Evolutionary conservation across 1,140 invertebrate species (phyloP).

Genomic region (Gryllus bimaculatus): DNA sequence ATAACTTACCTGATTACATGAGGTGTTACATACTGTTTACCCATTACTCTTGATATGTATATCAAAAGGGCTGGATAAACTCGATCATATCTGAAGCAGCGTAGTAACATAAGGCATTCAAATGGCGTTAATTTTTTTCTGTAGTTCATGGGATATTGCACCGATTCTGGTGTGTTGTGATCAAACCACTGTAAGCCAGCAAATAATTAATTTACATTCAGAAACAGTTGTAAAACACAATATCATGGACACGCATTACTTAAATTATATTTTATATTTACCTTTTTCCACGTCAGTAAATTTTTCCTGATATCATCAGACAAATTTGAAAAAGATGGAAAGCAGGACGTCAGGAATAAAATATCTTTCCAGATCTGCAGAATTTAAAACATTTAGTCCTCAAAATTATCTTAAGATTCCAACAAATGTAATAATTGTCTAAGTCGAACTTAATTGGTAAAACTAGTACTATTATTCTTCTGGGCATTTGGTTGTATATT

Average conservation of each 20-base stretch:
- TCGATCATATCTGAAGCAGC: conserved; percentile 78
- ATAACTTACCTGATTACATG: conserved; percentile 53
- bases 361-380: not conserved
- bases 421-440: too few species aligned
- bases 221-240: not conserved
- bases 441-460: not conserved
- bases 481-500: not conserved
- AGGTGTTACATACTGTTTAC: conserved; percentile 74
- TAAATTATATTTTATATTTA: not conserved
- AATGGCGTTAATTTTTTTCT: conserved; percentile 52
- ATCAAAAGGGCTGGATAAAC: conserved; percentile 70
- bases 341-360: not conserved
- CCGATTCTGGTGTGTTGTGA: conserved; percentile 61
- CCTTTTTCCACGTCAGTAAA: not conserved
- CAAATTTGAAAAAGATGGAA: not conserved
- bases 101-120: conserved; percentile 66
- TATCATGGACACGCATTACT: not conserved
- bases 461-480: not conserved
- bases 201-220: not conserved
- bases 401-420: not conserved
- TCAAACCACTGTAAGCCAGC: conserved; percentile 62
- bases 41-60: conserved; percentile 72
- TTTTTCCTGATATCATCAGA: not conserved
- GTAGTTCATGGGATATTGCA: conserved; percentile 57
- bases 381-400: not conserved